Conservation (phyloP, 2,888 invertebrate species). For the Boloria selene region DNA sequence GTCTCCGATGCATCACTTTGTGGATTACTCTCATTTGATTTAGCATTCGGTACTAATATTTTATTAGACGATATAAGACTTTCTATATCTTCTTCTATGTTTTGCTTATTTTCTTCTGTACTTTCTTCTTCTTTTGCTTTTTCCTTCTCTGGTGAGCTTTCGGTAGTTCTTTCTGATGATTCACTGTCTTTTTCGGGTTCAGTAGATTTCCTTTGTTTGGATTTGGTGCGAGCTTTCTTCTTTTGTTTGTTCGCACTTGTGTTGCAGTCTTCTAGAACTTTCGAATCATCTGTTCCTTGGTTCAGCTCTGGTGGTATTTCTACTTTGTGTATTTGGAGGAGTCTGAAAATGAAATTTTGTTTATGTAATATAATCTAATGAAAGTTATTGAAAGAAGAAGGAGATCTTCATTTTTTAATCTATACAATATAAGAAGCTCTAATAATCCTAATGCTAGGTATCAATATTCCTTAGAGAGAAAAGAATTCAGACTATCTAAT, state of each 20-base stretch:
- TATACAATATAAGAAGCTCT: no score
- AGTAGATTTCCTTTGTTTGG: conserved; percentile 67
- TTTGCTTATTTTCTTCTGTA: conserved; percentile 41
- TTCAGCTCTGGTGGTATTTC: conserved; percentile 83
- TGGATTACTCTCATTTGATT: conserved; percentile 49
- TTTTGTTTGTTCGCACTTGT: conserved; percentile 60
- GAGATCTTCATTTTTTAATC: neutral
- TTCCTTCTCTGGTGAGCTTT: conserved; percentile 66
- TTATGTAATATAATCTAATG: neutral
- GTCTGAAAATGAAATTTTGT: conserved; percentile 68
- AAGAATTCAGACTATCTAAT: no score
- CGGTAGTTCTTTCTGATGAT: conserved; percentile 64
- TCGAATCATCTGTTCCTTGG: conserved; percentile 67
- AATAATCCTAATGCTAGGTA: no score
- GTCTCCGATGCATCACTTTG: conserved; percentile 64
- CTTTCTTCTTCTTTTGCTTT: conserved; percentile 48
- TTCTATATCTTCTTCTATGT: conserved; percentile 75
- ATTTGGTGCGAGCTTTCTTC: conserved; percentile 70
- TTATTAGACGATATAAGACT: conserved; percentile 78
- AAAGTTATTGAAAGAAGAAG: neutral
- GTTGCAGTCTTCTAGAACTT: conserved; percentile 54
- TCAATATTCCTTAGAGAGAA: no score
- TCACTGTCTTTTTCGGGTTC: conserved; percentile 67
- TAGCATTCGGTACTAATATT: conserved; percentile 71
- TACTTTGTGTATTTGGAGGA: conserved; percentile 89